These are phyloP conservation scores for Pharmacophagus antenor DNA, from an alignment of 2,888 invertebrate genomes.

Conservation along the genomic window DNA sequence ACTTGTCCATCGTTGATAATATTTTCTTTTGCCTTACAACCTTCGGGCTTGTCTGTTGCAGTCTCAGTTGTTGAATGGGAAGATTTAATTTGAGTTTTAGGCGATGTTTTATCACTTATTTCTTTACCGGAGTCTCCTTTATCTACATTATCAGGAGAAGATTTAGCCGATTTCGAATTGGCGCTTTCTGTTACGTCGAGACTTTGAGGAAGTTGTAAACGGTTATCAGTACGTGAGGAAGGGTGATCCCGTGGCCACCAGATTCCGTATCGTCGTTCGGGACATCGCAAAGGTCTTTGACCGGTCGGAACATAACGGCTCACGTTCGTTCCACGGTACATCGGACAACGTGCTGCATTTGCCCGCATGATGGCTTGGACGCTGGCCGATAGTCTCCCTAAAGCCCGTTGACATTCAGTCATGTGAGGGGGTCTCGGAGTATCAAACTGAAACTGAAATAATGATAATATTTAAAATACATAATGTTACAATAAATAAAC, in stretches of 20 bases:
- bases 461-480: background rate
- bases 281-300: slow-evolving; percentile 57
- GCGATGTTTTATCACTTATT: slow-evolving; percentile 24
- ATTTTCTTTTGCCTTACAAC: slow-evolving; percentile 43
- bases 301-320: slow-evolving; percentile 69
- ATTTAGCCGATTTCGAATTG: slow-evolving; percentile 34
- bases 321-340: slow-evolving; percentile 69
- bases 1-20: slow-evolving; percentile 50
- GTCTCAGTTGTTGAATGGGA: slow-evolving; percentile 37
- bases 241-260: slow-evolving; percentile 68
- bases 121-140: slow-evolving; percentile 37
- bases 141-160: slow-evolving; percentile 36
- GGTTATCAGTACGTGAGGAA: slow-evolving; percentile 52
- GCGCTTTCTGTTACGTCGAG: slow-evolving; percentile 41
- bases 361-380: slow-evolving; percentile 67
- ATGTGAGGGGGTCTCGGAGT: slow-evolving; percentile 60
- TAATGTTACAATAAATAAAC: too few species aligned
- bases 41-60: slow-evolving; percentile 41
- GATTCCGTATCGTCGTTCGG: slow-evolving; percentile 58
- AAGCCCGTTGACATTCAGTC: slow-evolving; percentile 60
- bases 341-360: slow-evolving; percentile 58
- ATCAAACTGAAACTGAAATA: slow-evolving; percentile 65
- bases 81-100: slow-evolving; percentile 8
- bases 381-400: slow-evolving; percentile 63
- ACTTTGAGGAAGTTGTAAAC: slow-evolving; percentile 34